Evolutionary conservation across 2,888 invertebrate genomes (phyloP).

Genomic region (Acleris sparsana): DNA sequence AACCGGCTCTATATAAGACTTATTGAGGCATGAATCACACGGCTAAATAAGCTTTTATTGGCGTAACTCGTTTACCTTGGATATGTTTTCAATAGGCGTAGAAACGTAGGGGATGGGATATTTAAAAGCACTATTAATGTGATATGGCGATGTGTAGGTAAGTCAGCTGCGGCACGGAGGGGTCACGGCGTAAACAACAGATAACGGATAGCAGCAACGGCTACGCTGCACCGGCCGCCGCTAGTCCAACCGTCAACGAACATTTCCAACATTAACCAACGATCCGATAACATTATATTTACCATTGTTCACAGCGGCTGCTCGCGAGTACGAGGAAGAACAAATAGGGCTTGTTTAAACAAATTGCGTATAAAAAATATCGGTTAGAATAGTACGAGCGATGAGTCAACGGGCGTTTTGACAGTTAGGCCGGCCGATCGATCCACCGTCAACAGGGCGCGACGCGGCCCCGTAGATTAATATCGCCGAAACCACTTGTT

Average conservation of each 20-base stretch:
- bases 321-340: constrained; percentile 44
- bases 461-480: constrained; percentile 51
- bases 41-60: constrained; percentile 23
- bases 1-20: constrained; percentile 4
- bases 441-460: constrained; percentile 69
- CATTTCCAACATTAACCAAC: constrained; percentile 37
- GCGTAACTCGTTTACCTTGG: constrained; percentile 21
- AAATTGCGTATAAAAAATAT: constrained; percentile 70
- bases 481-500: constrained; percentile 57
- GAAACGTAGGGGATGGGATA: not conserved
- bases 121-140: not conserved
- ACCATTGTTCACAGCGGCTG: constrained; percentile 47
- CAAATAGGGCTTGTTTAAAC: constrained; percentile 51
- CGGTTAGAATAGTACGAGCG: constrained; percentile 55
- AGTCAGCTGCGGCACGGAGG: not conserved
- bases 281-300: constrained; percentile 33
- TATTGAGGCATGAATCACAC: constrained; percentile 23
- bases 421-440: constrained; percentile 80
- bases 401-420: constrained; percentile 79
- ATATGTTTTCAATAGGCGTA: constrained; percentile 3
- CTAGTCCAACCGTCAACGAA: constrained; percentile 41
- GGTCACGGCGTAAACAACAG: constrained; percentile 24
- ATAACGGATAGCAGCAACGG: constrained; percentile 19
- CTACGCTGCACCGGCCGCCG: constrained; percentile 38
- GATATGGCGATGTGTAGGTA: not conserved